phyloP scores from a whole-genome alignment of 2,113 vertebrate genomes.

The Psilopsiagon aymara region DNA sequence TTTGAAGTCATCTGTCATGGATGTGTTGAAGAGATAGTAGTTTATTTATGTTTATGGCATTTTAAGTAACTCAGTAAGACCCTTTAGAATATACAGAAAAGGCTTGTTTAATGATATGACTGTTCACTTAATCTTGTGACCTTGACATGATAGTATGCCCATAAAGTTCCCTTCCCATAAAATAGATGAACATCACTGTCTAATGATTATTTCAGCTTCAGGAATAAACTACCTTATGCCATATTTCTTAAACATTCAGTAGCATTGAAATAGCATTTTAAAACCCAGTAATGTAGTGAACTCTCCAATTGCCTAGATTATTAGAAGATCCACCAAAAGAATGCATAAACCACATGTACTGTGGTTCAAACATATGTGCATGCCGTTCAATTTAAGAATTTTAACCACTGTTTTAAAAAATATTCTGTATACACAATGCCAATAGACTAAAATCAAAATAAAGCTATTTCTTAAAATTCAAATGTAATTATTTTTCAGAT shows the following conservation, averaged over 20 bases:
- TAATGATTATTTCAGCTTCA: slow-evolving; percentile 61
- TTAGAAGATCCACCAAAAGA: neutral
- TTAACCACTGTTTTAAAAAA: neutral
- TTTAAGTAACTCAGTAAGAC: slow-evolving; percentile 77
- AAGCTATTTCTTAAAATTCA: neutral
- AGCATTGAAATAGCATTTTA: neutral
- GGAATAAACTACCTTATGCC: slow-evolving; percentile 13
- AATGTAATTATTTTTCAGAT: neutral
- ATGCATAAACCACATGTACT: neutral
- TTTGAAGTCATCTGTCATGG: slow-evolving; percentile 71
- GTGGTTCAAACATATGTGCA: neutral
- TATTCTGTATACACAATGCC: neutral
- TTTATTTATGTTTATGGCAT: slow-evolving; percentile 78
- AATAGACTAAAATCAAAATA: neutral
- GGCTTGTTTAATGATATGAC: slow-evolving; percentile 72
- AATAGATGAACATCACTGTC: slow-evolving; percentile 61
- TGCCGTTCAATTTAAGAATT: neutral
- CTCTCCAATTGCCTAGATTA: neutral
- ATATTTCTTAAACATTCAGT: neutral
- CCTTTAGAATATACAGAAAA: slow-evolving; percentile 73
- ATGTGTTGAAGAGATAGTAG: slow-evolving; percentile 46
- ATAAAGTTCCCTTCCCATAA: slow-evolving; percentile 68
- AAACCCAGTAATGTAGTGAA: neutral
- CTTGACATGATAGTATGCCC: slow-evolving; percentile 60
- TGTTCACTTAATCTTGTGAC: slow-evolving; percentile 76